A percentile compares a stretch with the other conserved stretches of the same genome.
Evolutionary conservation across 2,888 invertebrate genomes (phyloP).

Genomic region (Blastobasis adustella): DNA sequence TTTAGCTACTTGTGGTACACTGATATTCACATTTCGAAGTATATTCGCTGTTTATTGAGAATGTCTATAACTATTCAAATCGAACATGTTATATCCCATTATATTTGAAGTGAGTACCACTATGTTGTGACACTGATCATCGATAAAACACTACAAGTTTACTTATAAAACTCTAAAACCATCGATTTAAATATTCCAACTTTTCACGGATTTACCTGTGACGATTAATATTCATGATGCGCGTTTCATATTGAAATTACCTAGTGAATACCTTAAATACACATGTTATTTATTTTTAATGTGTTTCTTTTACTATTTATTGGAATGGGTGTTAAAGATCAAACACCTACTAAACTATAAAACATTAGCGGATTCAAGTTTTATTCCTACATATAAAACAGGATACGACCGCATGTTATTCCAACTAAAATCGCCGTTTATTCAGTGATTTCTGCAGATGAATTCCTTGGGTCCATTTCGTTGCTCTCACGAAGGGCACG

Average conservation of each 20-base stretch:
- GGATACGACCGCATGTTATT: no score
- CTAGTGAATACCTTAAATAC: no score
- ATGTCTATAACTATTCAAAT: slow-evolving; percentile 4
- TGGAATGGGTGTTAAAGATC: not conserved
- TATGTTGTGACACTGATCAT: slow-evolving; percentile 9
- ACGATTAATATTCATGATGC: not conserved
- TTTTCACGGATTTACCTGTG: slow-evolving; percentile 2
- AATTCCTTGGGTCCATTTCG: slow-evolving; percentile 18
- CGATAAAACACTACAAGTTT: slow-evolving; percentile 3
- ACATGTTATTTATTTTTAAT: no score
- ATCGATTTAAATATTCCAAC: slow-evolving; percentile 6
- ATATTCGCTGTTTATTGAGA: no score
- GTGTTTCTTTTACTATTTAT: not conserved
- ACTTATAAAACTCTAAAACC: not conserved
- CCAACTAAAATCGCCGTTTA: no score
- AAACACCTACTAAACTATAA: not conserved
- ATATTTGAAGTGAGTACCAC: slow-evolving; percentile 5
- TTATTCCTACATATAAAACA: no score
- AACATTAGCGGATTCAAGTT: no score
- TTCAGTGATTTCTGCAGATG: slow-evolving; percentile 10
- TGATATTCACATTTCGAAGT: no score
- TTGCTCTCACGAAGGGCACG: slow-evolving; percentile 18
- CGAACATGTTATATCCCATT: slow-evolving; percentile 2
- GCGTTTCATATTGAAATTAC: no score
- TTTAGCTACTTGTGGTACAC: no score